Evolutionary conservation across 2,113 vertebrate genomes (phyloP).

Genomic region (Eulemur rufifrons): DNA sequence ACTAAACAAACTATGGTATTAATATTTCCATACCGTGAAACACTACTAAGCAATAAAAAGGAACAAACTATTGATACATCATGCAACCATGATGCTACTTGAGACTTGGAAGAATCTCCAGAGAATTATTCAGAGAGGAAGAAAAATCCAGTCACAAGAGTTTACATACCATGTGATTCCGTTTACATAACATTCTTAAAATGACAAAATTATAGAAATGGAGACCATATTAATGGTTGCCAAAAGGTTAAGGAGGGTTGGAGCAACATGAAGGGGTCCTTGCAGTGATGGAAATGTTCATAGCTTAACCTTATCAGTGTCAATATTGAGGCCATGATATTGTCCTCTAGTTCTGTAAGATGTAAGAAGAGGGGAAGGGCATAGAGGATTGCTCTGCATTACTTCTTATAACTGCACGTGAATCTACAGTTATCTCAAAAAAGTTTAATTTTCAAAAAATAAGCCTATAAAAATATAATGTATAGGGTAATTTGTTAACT

Average conservation of each 20-base stretch:
- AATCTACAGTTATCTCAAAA: neutral
- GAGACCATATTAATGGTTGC: neutral
- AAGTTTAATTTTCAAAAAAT: neutral
- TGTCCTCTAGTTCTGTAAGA: neutral
- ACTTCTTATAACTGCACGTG: neutral
- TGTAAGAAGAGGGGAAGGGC: neutral
- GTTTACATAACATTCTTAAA: neutral
- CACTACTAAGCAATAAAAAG: neutral
- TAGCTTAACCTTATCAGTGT: neutral
- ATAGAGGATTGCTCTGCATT: neutral
- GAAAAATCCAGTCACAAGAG: neutral
- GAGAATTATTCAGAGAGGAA: neutral
- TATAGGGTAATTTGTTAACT: neutral
- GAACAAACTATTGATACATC: neutral
- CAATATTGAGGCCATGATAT: neutral
- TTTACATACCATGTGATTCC: neutral
- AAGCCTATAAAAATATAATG: neutral
- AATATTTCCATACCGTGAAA: neutral
- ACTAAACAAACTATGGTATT: neutral
- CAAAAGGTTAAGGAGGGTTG: neutral
- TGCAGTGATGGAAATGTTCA: neutral
- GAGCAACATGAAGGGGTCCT: too few species aligned
- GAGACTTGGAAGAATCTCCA: neutral
- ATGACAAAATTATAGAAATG: slow-evolving; percentile 1
- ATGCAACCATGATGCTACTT: neutral